phyloP scores from a whole-genome alignment of 1,140 invertebrate species.

The Drosophila bipectinata region DNA sequence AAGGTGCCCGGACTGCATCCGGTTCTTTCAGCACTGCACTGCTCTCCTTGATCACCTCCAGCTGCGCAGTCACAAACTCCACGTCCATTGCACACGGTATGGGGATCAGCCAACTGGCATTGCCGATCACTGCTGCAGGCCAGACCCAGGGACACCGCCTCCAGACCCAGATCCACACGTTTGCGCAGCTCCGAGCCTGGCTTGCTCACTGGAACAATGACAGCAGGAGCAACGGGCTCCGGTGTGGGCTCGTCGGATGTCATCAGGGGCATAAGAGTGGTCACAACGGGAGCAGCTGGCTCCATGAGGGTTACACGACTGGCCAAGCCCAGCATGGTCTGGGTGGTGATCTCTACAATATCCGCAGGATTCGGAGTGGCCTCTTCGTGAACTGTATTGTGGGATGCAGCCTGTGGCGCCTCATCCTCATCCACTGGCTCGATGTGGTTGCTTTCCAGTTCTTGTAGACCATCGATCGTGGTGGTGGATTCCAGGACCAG shows the following conservation, averaged over 20 bases:
- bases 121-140: constrained; percentile 90
- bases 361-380: constrained; percentile 71
- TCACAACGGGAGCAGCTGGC: constrained; percentile 77
- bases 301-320: constrained; percentile 84
- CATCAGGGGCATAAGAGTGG: constrained; percentile 75
- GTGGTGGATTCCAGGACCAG: constrained; percentile 74
- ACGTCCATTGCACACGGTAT: constrained; percentile 89
- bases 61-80: constrained; percentile 92
- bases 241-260: constrained; percentile 61
- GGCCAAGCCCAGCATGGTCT: constrained; percentile 77
- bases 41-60: constrained; percentile 66
- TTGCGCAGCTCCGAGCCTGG: constrained; percentile 70
- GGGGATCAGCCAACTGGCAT: constrained; percentile 91
- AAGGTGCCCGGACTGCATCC: constrained; percentile 94
- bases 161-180: constrained; percentile 85
- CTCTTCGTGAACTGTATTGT: constrained; percentile 47
- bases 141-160: constrained; percentile 90
- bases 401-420: constrained; percentile 1
- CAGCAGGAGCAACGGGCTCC: constrained; percentile 33
- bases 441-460: constrained; percentile 59
- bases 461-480: constrained; percentile 48
- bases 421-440: constrained; percentile 26
- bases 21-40: constrained; percentile 89
- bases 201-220: constrained; percentile 32
- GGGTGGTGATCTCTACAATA: constrained; percentile 83